Conservation (phyloP, 2,888 invertebrate species). For the Platycheirus albimanus region DNA sequence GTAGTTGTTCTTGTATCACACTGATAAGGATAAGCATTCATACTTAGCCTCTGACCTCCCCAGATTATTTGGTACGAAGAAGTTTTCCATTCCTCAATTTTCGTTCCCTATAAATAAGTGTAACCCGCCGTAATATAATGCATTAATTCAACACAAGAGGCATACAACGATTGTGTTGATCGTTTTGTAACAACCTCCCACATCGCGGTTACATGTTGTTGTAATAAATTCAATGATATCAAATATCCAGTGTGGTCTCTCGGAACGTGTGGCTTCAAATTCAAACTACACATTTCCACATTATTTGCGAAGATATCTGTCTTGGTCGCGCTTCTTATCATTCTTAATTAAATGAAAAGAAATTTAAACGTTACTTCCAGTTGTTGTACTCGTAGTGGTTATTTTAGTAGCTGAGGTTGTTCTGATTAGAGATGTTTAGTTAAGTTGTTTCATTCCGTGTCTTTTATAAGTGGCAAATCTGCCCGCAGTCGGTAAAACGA, state of each 20-base stretch:
- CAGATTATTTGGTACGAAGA: slow-evolving; percentile 18
- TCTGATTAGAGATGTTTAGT: slow-evolving; percentile 52
- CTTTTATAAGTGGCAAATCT: slow-evolving; percentile 8
- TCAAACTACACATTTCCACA: slow-evolving; percentile 4
- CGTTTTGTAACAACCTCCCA: slow-evolving; percentile 26
- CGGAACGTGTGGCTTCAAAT: slow-evolving; percentile 27
- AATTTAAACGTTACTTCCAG: slow-evolving; percentile 33
- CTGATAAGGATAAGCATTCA: slow-evolving; percentile 65
- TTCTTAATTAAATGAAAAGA: slow-evolving; percentile 52
- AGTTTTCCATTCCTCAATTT: slow-evolving; percentile 6
- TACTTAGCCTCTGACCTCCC: slow-evolving; percentile 34
- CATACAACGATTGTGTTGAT: slow-evolving; percentile 10
- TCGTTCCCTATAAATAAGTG: slow-evolving; percentile 33
- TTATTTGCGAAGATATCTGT: slow-evolving; percentile 28
- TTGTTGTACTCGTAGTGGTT: slow-evolving; percentile 35
- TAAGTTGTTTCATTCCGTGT: slow-evolving; percentile 28
- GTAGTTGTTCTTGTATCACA: slow-evolving; percentile 26
- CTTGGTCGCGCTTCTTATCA: slow-evolving; percentile 48
- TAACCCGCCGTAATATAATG: slow-evolving; percentile 43
- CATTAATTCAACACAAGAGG: slow-evolving; percentile 27
- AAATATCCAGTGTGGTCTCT: slow-evolving; percentile 41
- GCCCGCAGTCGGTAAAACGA: slow-evolving; percentile 45
- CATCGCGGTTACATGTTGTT: slow-evolving; percentile 8
- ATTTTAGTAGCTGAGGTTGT: slow-evolving; percentile 16
- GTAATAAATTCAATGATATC: slow-evolving; percentile 28